A percentile compares a stretch with the other conserved stretches of the same genome.
Evolutionary conservation across 2,888 invertebrate species (phyloP).

Genomic region (Cephus rjabovi): DNA sequence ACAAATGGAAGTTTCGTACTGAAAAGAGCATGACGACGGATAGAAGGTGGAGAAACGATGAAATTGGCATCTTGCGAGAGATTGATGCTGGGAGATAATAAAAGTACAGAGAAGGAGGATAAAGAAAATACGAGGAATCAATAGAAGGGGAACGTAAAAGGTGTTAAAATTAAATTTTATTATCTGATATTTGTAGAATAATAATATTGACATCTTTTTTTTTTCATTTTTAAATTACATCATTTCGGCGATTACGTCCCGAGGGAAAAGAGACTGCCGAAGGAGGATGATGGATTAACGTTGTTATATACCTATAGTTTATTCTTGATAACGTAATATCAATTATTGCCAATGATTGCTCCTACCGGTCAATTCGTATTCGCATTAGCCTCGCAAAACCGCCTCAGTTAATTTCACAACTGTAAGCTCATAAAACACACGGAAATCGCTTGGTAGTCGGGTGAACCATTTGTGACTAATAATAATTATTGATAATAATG

Average conservation of each 20-base stretch:
- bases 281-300: neutral
- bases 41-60: neutral
- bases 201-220: neutral
- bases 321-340: neutral
- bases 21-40: neutral
- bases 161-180: neutral
- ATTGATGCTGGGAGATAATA: too few species aligned
- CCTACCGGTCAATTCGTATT: neutral
- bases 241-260: neutral
- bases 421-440: neutral
- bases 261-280: neutral
- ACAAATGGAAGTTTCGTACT: neutral
- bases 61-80: neutral
- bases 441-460: neutral
- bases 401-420: neutral
- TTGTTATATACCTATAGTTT: neutral
- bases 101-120: constrained; percentile 1
- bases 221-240: neutral
- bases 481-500: neutral
- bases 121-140: neutral
- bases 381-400: neutral
- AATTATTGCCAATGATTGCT: neutral
- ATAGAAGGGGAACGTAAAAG: neutral
- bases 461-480: neutral
- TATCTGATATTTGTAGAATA: neutral